These are phyloP conservation scores for Muscina levida DNA, from an alignment of 2,888 invertebrate species.

Conservation along the genomic window DNA sequence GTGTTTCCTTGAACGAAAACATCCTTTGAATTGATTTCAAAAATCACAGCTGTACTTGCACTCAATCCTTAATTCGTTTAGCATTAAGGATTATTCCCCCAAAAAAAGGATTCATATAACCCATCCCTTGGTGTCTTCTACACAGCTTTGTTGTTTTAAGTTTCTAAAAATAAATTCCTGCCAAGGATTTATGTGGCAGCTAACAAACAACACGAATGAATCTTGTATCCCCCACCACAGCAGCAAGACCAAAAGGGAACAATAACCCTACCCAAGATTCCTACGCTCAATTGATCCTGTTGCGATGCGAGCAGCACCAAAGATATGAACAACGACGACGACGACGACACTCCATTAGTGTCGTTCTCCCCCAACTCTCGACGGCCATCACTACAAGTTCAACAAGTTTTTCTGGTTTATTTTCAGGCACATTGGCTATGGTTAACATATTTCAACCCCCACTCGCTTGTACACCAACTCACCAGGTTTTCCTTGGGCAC, in stretches of 20 bases:
- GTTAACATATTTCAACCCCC: constrained; percentile 62
- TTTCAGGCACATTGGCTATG: constrained; percentile 37
- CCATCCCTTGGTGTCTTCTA: background rate
- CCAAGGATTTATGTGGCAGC: constrained; percentile 7
- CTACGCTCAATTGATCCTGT: constrained; percentile 18
- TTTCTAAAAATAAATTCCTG: constrained; percentile 32
- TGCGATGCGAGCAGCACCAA: no score
- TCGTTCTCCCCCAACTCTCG: background rate
- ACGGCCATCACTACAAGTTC: constrained; percentile 47
- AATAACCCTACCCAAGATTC: constrained; percentile 4
- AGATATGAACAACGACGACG: background rate
- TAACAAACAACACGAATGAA: background rate
- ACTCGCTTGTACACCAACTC: constrained; percentile 20
- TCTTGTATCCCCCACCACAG: background rate
- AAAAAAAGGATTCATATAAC: background rate
- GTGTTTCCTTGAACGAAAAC: background rate
- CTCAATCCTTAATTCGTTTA: background rate
- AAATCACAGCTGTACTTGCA: constrained; percentile 11
- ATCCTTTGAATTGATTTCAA: background rate
- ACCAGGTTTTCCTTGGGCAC: background rate
- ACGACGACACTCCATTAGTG: constrained; percentile 8
- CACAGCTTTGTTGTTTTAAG: constrained; percentile 12
- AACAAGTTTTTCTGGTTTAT: constrained; percentile 65
- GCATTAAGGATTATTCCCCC: constrained; percentile 2
- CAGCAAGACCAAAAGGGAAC: constrained; percentile 8